Base-by-base conservation (phyloP, 2,888 invertebrate species). In the Tubulanus polymorphus region DNA sequence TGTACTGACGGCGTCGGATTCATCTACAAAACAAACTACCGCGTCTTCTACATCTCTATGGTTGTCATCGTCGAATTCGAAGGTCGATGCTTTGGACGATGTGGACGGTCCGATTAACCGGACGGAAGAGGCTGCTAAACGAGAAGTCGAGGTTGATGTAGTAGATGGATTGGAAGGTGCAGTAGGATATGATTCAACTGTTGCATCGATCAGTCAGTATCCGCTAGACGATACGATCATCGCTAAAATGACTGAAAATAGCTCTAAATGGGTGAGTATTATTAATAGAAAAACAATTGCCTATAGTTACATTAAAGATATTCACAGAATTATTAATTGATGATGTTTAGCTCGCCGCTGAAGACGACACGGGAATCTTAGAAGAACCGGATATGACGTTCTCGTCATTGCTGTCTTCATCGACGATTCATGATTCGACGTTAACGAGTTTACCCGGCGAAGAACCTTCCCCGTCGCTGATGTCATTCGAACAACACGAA, bases 401-500 rank as follows among this genome's bases (percentile, higher is more conserved):
- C 18, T 30, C 29, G 6, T 46, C 46, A 2, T 15, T 23, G 3
- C 46, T 41, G 15, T 46, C 53, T 28, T 2, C 20, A 15, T n/a
- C 30, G 41, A 41, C 41, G 6, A 41, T 18, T 23, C 30, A 41
- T 28, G n/a, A 20, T 8, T 25, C 8, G 3, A 27, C 48, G 26
- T 28, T 41, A n/a, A 25, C 27, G 15, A n/a, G 15, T 12, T 15
- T 12, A 15, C n/a, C 25, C 15, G 37, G 29, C 18, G 29, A 30
- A 3, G 30, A 49, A 18, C 3, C 5, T 15, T 20, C 23, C 12
- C 53, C 53, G 10, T 53, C 53, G 15, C 25, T 57, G 50, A 10
- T 54, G 35, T 54, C 57, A 32, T 57, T 57, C 51, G 48, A 54
- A 18, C 28, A 54, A 3, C 53, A 53, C 28, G 57, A 57, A 18